Percentiles rank a stretch among this genome's conserved stretches.
Conservation (phyloP, 2,888 invertebrate genomes). For the Lepidonotus clava region DNA sequence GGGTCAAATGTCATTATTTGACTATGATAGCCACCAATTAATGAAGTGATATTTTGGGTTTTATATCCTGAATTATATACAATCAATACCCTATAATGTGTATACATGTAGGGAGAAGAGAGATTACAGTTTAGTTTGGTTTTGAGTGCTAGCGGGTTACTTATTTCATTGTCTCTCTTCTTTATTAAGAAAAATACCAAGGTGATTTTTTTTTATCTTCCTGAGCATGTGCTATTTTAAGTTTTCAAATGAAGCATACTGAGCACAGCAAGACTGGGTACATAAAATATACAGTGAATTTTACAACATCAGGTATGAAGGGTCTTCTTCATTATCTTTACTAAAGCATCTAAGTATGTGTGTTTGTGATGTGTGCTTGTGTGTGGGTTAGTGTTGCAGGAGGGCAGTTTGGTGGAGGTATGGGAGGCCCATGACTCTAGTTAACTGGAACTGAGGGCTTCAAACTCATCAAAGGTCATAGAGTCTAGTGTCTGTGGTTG, state of each 20-base stretch:
- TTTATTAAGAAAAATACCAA: not conserved
- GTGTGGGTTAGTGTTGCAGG: too few species aligned
- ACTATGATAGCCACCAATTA: not conserved
- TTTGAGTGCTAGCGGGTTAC: not conserved
- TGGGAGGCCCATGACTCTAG: not conserved
- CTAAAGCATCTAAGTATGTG: not conserved
- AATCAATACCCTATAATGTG: not conserved
- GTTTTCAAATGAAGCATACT: not conserved
- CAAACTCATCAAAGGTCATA: constrained; percentile 66
- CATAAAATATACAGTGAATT: not conserved
- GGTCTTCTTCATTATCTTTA: not conserved
- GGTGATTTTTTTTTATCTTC: not conserved
- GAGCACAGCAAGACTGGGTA: not conserved
- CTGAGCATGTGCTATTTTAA: not conserved
- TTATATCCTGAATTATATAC: not conserved
- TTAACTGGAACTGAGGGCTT: constrained; percentile 59
- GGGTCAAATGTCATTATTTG: too few species aligned
- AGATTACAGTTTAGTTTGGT: not conserved
- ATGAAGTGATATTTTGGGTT: not conserved
- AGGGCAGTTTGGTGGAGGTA: not conserved
- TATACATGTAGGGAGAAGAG: not conserved
- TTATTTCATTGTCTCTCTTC: not conserved
- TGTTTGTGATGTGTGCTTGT: not conserved
- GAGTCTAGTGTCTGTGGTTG: constrained; percentile 62
- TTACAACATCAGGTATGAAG: constrained; percentile 19